Conservation (phyloP, 2,113 vertebrate species). For the Grus americana region DNA sequence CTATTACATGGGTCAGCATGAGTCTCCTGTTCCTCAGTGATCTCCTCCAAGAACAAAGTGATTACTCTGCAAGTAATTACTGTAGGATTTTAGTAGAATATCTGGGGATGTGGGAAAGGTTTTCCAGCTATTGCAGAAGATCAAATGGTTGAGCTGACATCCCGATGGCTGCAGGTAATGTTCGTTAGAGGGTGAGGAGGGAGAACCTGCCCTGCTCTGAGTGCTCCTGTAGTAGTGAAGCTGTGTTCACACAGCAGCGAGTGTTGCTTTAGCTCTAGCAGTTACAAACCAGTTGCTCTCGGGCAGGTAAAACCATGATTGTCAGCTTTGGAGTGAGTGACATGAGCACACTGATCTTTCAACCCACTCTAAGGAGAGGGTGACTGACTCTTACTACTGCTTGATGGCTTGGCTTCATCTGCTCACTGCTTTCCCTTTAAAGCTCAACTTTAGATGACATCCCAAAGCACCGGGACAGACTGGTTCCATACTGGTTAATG, state of each 20-base stretch:
- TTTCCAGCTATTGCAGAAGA: not conserved
- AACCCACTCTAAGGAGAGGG: not conserved
- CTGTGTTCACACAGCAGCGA: accelerated
- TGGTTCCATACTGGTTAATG: not conserved
- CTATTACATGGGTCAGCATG: not conserved
- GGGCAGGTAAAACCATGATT: not conserved
- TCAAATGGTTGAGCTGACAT: not conserved
- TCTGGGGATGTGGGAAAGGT: not conserved
- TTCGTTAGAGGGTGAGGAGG: not conserved
- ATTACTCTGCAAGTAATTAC: not conserved
- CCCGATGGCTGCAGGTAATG: not conserved
- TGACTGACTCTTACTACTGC: not conserved
- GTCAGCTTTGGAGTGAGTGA: not conserved
- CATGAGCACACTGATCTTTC: not conserved
- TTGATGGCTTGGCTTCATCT: not conserved
- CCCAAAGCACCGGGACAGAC: not conserved
- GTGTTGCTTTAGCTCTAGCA: not conserved
- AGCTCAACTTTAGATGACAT: not conserved
- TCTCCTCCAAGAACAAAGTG: not conserved
- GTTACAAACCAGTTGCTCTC: not conserved
- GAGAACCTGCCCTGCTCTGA: not conserved
- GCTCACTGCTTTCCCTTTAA: not conserved
- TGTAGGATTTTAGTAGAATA: not conserved
- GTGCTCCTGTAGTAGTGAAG: not conserved
- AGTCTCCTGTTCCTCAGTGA: not conserved